Evolutionary conservation across 1,140 invertebrate species (phyloP), one percentile per base, ranked within the genome.

Genomic region (Hermatobates lingyangjiaoensis): DNA sequence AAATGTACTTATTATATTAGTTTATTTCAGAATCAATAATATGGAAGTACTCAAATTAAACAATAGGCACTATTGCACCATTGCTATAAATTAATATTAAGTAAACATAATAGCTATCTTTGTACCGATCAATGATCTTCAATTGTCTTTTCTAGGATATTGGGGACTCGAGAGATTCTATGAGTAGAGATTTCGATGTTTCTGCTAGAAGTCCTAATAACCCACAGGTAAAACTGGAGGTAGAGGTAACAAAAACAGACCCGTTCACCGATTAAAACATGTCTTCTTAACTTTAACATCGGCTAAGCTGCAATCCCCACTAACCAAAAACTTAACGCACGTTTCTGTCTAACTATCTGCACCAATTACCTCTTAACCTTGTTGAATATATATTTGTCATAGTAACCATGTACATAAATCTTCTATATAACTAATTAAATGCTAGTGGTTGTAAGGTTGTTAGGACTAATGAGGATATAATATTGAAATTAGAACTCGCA

Each of bases 61-160:
- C 5, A 14, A 44, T 44, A 14, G 10, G 5, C 5, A 23, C 26
- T 50, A 40, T 24, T n/a, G n/a, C n/a, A n/a, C n/a, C n/a, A n/a
- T n/a, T n/a, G n/a, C n/a, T n/a, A n/a, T n/a, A n/a, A n/a, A n/a
- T n/a, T n/a, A n/a, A n/a, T n/a, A n/a, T n/a, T n/a, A n/a, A n/a
- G n/a, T n/a, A n/a, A n/a, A n/a, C n/a, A n/a, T n/a, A n/a, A n/a
- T n/a, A n/a, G n/a, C n/a, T n/a, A n/a, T n/a, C n/a, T n/a, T n/a
- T n/a, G n/a, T n/a, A n/a, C n/a, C n/a, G n/a, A n/a, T n/a, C n/a
- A n/a, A n/a, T n/a, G n/a, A 3, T 39, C 38, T 45, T 27, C 5
- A 24, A 26, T 48, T 53, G 23, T 50, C 40, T 59, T 60, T 56
- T 56, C 56, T 46, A 64, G 62, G 49, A 64, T 58, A 51, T 58